Conservation (phyloP, 2,888 invertebrate species). For the Norana najaformis region DNA sequence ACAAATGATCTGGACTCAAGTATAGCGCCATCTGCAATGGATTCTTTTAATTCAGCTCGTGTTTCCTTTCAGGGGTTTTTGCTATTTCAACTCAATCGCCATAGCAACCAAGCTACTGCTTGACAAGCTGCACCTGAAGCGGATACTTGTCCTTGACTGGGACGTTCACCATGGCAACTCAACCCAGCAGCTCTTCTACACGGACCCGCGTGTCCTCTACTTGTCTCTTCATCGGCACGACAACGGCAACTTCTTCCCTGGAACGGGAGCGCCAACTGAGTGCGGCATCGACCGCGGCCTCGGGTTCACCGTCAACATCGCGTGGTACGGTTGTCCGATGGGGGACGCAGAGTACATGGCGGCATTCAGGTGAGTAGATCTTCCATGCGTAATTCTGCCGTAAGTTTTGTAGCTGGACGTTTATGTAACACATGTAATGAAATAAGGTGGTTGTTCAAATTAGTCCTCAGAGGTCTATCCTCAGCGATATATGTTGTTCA, state of each 20-base stretch:
- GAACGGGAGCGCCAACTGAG: constrained; percentile 91
- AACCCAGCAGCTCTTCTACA: constrained; percentile 96
- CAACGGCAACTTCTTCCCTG: constrained; percentile 99
- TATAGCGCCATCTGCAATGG: not conserved
- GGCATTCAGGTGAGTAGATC: constrained; percentile 72
- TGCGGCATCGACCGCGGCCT: constrained; percentile 85
- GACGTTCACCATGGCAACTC: constrained; percentile 99
- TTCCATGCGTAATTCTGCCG: not conserved
- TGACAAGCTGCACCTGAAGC: constrained; percentile 79
- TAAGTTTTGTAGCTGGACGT: too few relatives aligned
- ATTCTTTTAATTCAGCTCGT: constrained; percentile 17
- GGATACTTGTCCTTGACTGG: constrained; percentile 96
- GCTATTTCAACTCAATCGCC: constrained; percentile 97
- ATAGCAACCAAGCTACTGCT: constrained; percentile 88
- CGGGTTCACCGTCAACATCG: constrained; percentile 93
- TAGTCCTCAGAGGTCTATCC: too few relatives aligned
- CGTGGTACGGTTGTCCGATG: constrained; percentile 91
- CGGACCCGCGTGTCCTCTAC: constrained; percentile 90
- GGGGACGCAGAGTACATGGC: constrained; percentile 93
- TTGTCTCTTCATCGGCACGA: constrained; percentile 98
- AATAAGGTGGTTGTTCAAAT: too few relatives aligned
- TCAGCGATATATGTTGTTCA: too few relatives aligned
- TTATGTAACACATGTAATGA: too few relatives aligned
- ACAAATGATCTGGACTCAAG: not conserved
- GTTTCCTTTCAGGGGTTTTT: constrained; percentile 75